Percentiles rank a stretch among this genome's conserved stretches.
phyloP scores from a whole-genome alignment of 2,888 invertebrate genomes.

The Mechanitis messenoides region DNA sequence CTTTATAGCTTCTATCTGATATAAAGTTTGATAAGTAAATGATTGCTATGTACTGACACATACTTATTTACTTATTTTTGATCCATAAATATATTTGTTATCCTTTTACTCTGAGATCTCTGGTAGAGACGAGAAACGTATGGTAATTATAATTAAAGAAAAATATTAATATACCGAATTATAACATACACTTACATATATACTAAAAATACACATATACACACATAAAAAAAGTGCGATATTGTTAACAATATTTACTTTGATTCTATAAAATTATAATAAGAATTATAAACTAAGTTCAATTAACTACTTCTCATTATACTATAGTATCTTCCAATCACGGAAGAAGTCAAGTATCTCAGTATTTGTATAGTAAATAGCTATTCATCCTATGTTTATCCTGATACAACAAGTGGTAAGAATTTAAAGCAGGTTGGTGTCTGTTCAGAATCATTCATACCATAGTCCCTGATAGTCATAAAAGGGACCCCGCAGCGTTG shows the following conservation, averaged over 20 bases:
- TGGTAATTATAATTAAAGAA: no score
- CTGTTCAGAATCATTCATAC: conserved; percentile 63
- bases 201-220: no score
- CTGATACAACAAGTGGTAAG: conserved; percentile 18
- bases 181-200: no score
- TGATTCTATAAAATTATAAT: not conserved
- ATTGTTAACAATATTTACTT: not conserved
- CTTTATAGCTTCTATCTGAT: conserved; percentile 20
- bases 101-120: no score
- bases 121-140: no score
- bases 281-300: no score
- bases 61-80: no score
- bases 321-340: not conserved
- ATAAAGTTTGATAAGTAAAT: conserved; percentile 2
- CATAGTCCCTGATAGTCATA: conserved; percentile 45
- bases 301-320: no score
- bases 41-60: not conserved
- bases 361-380: not conserved
- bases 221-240: no score
- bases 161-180: no score
- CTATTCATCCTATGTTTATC: not conserved
- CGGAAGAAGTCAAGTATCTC: not conserved
- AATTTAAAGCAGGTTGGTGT: conserved; percentile 46
- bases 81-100: no score
- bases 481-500: conserved; percentile 51